phyloP scores from a whole-genome alignment of 1,140 invertebrate species.

The Lordiphosa mommai region DNA sequence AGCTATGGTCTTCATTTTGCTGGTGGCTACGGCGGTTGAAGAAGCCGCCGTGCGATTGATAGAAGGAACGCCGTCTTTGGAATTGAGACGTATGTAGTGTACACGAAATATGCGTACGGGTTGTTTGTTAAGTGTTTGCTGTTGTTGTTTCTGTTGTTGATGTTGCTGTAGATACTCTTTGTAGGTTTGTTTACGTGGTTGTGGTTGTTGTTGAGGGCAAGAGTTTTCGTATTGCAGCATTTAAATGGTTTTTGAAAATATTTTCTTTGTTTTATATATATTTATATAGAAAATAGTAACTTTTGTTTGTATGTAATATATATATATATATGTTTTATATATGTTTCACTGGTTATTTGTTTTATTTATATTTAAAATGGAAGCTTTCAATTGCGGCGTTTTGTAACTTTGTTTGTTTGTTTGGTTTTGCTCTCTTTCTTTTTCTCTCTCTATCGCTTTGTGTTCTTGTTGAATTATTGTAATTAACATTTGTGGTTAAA shows the following conservation, averaged over 20 bases:
- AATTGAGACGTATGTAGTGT: conserved; percentile 68
- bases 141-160: conserved; percentile 51
- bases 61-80: conserved; percentile 61
- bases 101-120: conserved; percentile 69
- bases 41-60: conserved; percentile 29
- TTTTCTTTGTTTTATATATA: conserved; percentile 11
- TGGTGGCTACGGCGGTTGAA: conserved; percentile 9
- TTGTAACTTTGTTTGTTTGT: conserved; percentile 71
- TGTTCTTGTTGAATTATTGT: conserved; percentile 14
- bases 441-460: conserved; percentile 19
- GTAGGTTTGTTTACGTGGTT: conserved; percentile 59
- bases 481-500: conserved; percentile 37
- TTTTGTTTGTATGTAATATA: conserved; percentile 25
- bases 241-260: conserved; percentile 29
- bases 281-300: conserved; percentile 55
- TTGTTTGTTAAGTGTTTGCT: conserved; percentile 43
- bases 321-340: conserved; percentile 48
- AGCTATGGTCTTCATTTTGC: conserved; percentile 84
- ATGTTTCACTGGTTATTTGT: conserved; percentile 30
- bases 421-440: not conserved
- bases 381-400: conserved; percentile 75
- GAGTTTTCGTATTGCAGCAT: conserved; percentile 75
- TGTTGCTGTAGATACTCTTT: conserved; percentile 61
- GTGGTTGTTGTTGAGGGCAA: conserved; percentile 37
- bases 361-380: conserved; percentile 60